Conservation (phyloP, 2,888 invertebrate genomes). For the Ischnura elegans region DNA sequence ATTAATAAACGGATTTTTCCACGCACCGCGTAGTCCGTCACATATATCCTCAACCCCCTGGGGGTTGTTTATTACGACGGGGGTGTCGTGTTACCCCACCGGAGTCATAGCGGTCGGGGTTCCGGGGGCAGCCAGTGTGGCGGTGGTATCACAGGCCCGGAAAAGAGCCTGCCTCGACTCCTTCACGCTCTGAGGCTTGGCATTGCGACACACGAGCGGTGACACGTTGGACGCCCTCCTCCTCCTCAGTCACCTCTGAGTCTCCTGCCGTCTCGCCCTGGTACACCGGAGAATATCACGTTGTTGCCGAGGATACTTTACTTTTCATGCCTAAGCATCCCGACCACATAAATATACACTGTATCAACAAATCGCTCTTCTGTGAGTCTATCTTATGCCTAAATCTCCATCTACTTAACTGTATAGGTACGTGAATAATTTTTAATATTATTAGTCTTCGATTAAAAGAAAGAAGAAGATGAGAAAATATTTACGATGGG, state of each 20-base stretch:
- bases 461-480: too few species aligned
- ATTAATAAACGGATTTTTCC: constrained; percentile 16
- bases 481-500: too few species aligned
- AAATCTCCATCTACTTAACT: too few species aligned
- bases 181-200: background rate
- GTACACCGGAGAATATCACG: background rate
- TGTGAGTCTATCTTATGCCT: too few species aligned
- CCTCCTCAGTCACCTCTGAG: too few species aligned
- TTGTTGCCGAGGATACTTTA: background rate
- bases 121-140: background rate
- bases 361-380: too few species aligned
- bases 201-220: background rate
- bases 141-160: background rate
- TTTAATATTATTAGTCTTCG: too few species aligned
- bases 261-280: background rate
- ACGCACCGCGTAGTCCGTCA: background rate
- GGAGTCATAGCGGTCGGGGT: background rate
- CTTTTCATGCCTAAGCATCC: too few species aligned
- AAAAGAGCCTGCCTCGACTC: background rate
- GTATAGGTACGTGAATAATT: too few species aligned
- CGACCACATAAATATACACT: too few species aligned
- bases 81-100: background rate
- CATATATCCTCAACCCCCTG: background rate
- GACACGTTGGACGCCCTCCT: too few species aligned
- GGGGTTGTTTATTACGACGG: background rate